Conservation (phyloP, 2,113 vertebrate species). For the Uria lomvia region DNA sequence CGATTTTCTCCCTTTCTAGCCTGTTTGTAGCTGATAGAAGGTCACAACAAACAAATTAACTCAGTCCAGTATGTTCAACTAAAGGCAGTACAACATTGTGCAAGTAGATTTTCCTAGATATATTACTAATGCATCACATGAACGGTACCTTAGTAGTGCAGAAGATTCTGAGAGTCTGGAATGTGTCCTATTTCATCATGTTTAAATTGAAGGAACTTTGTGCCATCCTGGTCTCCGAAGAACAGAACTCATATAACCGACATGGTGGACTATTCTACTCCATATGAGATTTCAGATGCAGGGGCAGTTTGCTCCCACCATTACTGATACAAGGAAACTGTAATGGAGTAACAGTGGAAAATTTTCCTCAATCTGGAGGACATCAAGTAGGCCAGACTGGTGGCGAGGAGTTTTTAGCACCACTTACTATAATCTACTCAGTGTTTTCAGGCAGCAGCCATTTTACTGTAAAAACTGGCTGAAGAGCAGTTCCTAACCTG, state of each 20-base stretch:
- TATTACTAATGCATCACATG: not conserved
- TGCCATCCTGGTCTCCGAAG: not conserved
- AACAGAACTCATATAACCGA: not conserved
- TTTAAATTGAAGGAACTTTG: not conserved
- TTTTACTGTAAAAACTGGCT: not conserved
- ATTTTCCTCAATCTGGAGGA: not conserved
- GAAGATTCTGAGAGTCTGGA: not conserved
- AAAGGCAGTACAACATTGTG: not conserved
- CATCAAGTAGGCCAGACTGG: not conserved
- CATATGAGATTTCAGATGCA: not conserved
- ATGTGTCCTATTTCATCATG: not conserved
- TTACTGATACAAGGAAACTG: not conserved
- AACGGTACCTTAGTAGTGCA: not conserved
- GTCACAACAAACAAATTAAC: not conserved
- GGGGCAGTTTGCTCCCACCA: not conserved
- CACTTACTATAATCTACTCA: not conserved
- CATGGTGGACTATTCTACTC: not conserved
- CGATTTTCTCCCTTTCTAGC: not conserved
- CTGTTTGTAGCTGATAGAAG: not conserved
- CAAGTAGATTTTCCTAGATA: not conserved
- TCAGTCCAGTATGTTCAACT: not conserved
- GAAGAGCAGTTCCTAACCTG: not conserved
- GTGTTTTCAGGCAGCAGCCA: not conserved
- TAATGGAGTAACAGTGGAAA: not conserved
- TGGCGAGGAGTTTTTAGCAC: not conserved